A percentile compares a stretch with the other conserved stretches of the same genome.
Conservation (phyloP, 2,888 invertebrate species). For the Biston betularia region DNA sequence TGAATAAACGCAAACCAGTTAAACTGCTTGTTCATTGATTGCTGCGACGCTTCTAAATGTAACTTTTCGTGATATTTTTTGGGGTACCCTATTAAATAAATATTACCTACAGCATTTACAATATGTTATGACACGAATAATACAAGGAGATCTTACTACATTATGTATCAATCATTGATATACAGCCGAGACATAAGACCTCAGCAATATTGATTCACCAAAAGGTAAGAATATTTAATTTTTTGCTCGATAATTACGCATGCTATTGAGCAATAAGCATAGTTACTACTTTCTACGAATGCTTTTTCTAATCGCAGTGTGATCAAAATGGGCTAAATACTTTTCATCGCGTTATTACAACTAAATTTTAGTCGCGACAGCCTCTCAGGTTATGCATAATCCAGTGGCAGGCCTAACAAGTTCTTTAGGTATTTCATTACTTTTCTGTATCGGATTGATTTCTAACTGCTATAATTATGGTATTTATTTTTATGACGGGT, state of each 20-base stretch:
- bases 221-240: slow-evolving; percentile 34
- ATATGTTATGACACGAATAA: slow-evolving; percentile 15
- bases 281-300: slow-evolving; percentile 4
- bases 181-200: neutral
- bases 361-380: neutral
- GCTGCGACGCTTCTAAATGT: neutral
- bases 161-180: slow-evolving; percentile 1
- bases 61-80: neutral
- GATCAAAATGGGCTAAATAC: slow-evolving; percentile 2
- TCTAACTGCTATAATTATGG: slow-evolving; percentile 13
- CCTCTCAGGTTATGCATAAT: neutral
- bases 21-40: neutral
- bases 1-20: too few relatives aligned
- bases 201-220: slow-evolving; percentile 32
- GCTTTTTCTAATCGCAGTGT: slow-evolving; percentile 19
- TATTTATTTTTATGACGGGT: slow-evolving; percentile 14
- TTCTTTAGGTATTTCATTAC: neutral
- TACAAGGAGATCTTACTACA: neutral
- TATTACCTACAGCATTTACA: neutral
- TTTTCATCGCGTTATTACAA: neutral
- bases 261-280: slow-evolving; percentile 6
- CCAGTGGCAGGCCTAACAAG: neutral
- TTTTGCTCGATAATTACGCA: slow-evolving; percentile 17
- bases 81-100: neutral
- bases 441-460: slow-evolving; percentile 19